Conservation (phyloP, 1,140 invertebrate genomes). For the Alviniconcha marisindica region DNA sequence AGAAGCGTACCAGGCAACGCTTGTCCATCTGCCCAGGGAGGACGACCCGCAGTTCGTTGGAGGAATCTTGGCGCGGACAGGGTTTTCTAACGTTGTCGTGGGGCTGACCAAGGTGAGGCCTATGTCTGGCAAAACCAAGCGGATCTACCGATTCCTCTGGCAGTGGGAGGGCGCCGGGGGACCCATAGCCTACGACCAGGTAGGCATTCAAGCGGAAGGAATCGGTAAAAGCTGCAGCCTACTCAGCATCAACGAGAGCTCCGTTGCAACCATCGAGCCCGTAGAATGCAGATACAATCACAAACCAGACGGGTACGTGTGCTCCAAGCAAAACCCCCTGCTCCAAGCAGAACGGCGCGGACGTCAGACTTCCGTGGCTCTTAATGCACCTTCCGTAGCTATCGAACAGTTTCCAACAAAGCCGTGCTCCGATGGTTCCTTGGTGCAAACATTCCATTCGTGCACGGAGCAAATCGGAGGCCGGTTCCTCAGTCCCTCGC, state of each 20-base stretch:
- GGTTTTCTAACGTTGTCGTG: constrained; percentile 5
- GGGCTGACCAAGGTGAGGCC: constrained; percentile 12
- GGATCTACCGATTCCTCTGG: constrained; percentile 2
- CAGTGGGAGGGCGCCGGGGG: constrained; percentile 13
- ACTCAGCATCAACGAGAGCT: neutral
- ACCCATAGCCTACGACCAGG: constrained; percentile 14
- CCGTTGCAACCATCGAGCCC: neutral
- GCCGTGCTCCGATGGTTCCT: neutral
- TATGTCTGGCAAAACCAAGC: neutral
- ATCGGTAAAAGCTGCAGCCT: neutral
- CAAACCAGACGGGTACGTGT: neutral
- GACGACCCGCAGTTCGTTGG: no score
- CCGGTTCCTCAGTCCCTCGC: no score
- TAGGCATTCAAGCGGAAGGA: neutral
- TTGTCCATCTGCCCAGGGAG: no score
- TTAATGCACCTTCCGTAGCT: neutral
- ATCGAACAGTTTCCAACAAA: neutral
- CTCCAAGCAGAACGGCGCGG: neutral
- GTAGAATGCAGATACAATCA: neutral
- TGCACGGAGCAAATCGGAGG: no score
- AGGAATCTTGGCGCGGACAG: no score
- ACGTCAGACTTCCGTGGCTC: neutral
- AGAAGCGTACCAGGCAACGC: no score
- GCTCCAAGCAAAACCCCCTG: neutral
- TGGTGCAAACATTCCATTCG: constrained; percentile 10